Base-by-base conservation (phyloP, 2,888 invertebrate genomes). In the Lepidocyrtinus sp. region DNA sequence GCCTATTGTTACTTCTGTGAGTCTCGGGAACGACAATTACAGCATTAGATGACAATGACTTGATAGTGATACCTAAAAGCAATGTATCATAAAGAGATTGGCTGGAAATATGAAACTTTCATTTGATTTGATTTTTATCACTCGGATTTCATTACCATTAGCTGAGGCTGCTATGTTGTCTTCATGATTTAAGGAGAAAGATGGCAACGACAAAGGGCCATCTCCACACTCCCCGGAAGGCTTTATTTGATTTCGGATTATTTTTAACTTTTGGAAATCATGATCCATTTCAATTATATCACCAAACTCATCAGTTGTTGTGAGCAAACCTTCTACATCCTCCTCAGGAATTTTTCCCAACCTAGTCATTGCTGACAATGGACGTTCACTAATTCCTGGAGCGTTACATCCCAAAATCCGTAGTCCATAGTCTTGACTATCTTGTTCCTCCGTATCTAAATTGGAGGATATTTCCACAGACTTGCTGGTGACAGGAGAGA, bases 341-440 rank as follows among this genome's bases (percentile, higher is more conserved):
- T 36, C 12, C 36, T 36, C 36, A 7, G 12, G 12, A 36, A 36
- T 12, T 36, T 36, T 36, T 36, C 22, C 93, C 92, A 0, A 94
- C 94, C 89, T 94, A 5, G 68, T 69, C 5, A 24, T 89, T 79
- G 89, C 88, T 78, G 89, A 85, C 62, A 88, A 88, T 55, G 88
- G 88, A 83, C 88, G 75, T 17, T 75, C 68, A 25, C 61, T 46
- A 45, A 75, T 75, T 15, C 75, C 75, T 1, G 75, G 75, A 1
- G 46, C 75, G 5, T 26, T 75, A 36, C 75, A 75, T 1, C 75
- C 75, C 22, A 75, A 46, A 62, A 68, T 75, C 26, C 62, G 67
- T 15, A 75, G 25, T 1, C 75, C 75, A 17, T 75, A 68, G 55
- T 74, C 19, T 64, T 62, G 15, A 26, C 63, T n/a, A n/a, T n/a